Evolutionary conservation across 2,888 invertebrate species (phyloP).

Genomic region (Zaprionus bogoriensis): DNA sequence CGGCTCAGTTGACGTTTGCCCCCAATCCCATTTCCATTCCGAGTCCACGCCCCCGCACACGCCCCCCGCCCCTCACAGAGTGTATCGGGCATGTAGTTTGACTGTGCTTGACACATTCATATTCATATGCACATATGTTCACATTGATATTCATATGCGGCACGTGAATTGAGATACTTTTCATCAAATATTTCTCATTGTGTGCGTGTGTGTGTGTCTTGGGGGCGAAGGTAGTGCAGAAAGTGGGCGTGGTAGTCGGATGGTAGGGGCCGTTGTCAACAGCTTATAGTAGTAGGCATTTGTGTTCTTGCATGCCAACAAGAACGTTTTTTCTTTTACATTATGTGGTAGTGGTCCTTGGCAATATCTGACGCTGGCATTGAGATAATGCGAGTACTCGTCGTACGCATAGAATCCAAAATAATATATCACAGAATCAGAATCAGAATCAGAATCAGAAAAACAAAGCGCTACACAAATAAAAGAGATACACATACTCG

Average conservation of each 20-base stretch:
- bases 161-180: constrained; percentile 23
- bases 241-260: constrained; percentile 4
- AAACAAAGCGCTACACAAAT: constrained; percentile 37
- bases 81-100: neutral
- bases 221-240: neutral
- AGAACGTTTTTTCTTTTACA: constrained; percentile 82
- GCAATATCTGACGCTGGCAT: constrained; percentile 56
- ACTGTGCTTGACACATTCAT: constrained; percentile 26
- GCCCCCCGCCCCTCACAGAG: neutral
- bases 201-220: neutral
- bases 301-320: constrained; percentile 82
- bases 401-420: constrained; percentile 56
- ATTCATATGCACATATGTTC: constrained; percentile 33
- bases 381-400: constrained; percentile 49
- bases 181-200: neutral
- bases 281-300: constrained; percentile 74
- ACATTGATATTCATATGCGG: constrained; percentile 29
- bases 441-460: constrained; percentile 4
- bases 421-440: constrained; percentile 36
- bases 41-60: constrained; percentile 15
- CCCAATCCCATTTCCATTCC: constrained; percentile 2
- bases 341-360: constrained; percentile 80
- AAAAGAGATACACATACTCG: constrained; percentile 4
- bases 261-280: constrained; percentile 32
- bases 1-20: constrained; percentile 14